Evolutionary conservation across 2,113 vertebrate genomes (phyloP), one percentile per base, ranked within the genome.

Genomic region (Psephotus haematonotus): DNA sequence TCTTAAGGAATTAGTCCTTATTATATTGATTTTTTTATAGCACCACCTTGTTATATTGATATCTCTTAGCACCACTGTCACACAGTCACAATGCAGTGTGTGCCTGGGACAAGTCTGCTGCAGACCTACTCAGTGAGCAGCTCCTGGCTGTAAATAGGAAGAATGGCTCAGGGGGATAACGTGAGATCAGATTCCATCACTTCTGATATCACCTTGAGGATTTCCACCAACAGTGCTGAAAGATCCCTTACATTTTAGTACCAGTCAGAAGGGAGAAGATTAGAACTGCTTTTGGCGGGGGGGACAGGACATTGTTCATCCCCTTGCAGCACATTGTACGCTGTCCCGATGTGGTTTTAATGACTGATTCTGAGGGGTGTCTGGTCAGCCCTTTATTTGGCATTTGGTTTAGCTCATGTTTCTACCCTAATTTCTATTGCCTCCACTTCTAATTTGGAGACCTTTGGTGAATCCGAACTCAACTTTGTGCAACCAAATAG

Each of bases 151-250:
- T 1, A 35, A 65, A 47, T 3, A 13, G 23, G 31, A 39, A 10
- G 19, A 41, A 17, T 15, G 52, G 4, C 47, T 53, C 2, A 0
- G 3, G 7, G 14, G 44, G 9, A 31, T 6, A 5, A 24, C 35
- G 10, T 13, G 25, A 59, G 46, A 31, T 31, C 31, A 6, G 18
- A 77, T 44, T 27, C 68, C 64, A 46, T 27, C n/a, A 31, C 4
- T 65, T 47, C 76, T 77, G 67, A 25, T 12, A 7, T 9, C 57
- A 49, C 2, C 27, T 60, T 49, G 5, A 43, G 41, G n/a, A 13
- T 78, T 95, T 49, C 37, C 65, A 62, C 17, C 25, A 69, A 2
- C 9, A 29, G 31, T 3, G 23, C 22, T 59, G 77, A 16, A 47
- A 46, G 55, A 17, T n/a, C 7, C 20, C 63, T 59, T 17, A 3